Base-by-base conservation (phyloP, 2,797 vertebrate species). In the Premnoplex brunnescens region DNA sequence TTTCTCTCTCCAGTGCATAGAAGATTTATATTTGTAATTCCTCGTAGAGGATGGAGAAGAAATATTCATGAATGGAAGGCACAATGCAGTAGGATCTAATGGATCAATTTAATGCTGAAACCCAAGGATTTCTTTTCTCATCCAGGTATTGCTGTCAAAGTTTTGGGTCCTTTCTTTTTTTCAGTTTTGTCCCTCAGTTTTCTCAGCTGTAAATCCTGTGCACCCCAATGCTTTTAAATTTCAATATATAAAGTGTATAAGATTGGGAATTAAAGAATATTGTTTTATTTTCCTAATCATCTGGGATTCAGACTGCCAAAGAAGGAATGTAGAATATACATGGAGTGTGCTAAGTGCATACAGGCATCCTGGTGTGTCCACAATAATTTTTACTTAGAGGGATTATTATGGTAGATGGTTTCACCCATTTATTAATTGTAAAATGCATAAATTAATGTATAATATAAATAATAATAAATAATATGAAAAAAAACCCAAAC, bases 1-100 rank as follows among this genome's bases (percentile, higher is more conserved):
- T 71, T 60, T 93, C 74, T 66, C 34, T 67, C 83, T 77, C 68
- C 80, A 80, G 36, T 62, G 41, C 62, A 72, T 89, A 34, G 87
- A 96, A 95, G 80, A 88, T 84, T 92, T 86, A 93, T 84, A 48
- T 30, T 73, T 79, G 17, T 48, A 92, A 96, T 94, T 95, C 59
- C 22, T 89, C 37, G 37, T 76, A 86, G 73, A 85, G 28, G 52
- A 89, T n/a, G 36, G 51, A 76, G 46, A 63, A 79, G 41, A 94
- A 93, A 88, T 96, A 89, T 90, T 93, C 79, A 86, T 90, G 79
- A 93, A 81, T 37, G 86, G 79, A 90, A 92, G 59, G 34, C 3
- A 5, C 2, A 21, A 19, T 86, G 48, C 20, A 23, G 21, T 56
- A 23, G 54, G 48, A 51, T 62, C 51, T 84, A 91, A 92, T 49